Base-by-base conservation (phyloP, 2,888 invertebrate species). In the Rhagium mordax region DNA sequence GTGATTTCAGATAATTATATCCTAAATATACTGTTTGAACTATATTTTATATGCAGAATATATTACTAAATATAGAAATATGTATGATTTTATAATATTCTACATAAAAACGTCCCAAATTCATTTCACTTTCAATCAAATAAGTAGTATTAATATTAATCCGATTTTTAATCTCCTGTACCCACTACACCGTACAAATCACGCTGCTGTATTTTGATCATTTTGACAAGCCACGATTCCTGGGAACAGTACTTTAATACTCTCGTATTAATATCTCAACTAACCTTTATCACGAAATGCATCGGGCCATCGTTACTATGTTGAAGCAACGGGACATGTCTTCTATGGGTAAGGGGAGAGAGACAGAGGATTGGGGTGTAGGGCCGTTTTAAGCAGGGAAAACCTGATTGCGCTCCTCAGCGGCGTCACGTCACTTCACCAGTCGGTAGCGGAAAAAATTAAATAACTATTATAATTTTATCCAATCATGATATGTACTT, bases 361-460 rank as follows among this genome's bases (percentile, higher is more conserved):
- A 80, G 81, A 79, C 78, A 78, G 79, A 79, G 75, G 74, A 79
- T 81, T 80, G 78, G 82, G 82, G 81, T 82, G 81, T 79, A 77
- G 78, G 81, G 71, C 81, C 74, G 80, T 74, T 81, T 81, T 78
- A 80, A 78, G 71, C 81, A 79, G 79, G 79, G 77, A 75, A 82
- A 80, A 81, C 81, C 77, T 79, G 78, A 78, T 76, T 79, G 76
- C 57, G 64, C 53, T 51, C 33, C 47, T 13, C 80, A 79, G 69
- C 49, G 78, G 77, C 77, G 79, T 49, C 48, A 70, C 71, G 57
- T 53, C 33, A 8, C 16, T 24, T 24, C 21, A 6, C 10, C 20
- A 48, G 48, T 41, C 20, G 47, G 18, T 20, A 60, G 18, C 29
- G 21, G 15, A 29, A 29, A 29, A 57, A 57, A 29, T 20, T n/a